Conservation (phyloP, 2,888 invertebrate genomes). For the Buathra laborator region DNA sequence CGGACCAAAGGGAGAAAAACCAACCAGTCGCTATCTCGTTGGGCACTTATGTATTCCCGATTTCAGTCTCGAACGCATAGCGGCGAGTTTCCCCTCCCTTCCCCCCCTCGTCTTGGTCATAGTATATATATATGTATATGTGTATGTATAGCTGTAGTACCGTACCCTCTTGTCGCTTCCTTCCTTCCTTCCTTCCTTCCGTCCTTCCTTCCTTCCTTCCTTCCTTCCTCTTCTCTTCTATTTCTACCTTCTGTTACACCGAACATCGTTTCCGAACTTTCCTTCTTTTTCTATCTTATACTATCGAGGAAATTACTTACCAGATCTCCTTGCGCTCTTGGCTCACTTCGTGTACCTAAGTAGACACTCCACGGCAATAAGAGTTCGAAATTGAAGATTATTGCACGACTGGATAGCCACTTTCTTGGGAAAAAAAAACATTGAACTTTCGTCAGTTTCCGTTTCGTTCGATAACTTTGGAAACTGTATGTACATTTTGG, state of each 20-base stretch:
- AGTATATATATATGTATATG: constrained; percentile 12
- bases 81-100: constrained; percentile 36
- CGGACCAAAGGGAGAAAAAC: constrained; percentile 29
- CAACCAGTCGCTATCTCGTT: constrained; percentile 44
- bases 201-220: constrained; percentile 15
- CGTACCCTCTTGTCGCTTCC: constrained; percentile 33
- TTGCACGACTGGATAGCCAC: constrained; percentile 19
- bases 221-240: neutral
- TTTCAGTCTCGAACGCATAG: constrained; percentile 29
- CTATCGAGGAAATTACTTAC: constrained; percentile 53
- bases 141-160: neutral
- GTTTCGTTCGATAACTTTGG: constrained; percentile 21
- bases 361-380: constrained; percentile 25
- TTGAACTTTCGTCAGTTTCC: neutral
- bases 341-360: constrained; percentile 10
- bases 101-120: neutral
- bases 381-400: constrained; percentile 31
- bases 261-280: constrained; percentile 40
- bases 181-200: constrained; percentile 19
- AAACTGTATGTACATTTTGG: neutral
- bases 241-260: constrained; percentile 31
- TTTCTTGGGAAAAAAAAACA: constrained; percentile 29
- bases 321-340: constrained; percentile 20
- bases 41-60: constrained; percentile 54
- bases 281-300: constrained; percentile 9